A percentile compares a stretch with the other conserved stretches of the same genome.
These are phyloP conservation scores for Cydia strobilella DNA, from an alignment of 1,140 invertebrate species.

Conservation along the genomic window DNA sequence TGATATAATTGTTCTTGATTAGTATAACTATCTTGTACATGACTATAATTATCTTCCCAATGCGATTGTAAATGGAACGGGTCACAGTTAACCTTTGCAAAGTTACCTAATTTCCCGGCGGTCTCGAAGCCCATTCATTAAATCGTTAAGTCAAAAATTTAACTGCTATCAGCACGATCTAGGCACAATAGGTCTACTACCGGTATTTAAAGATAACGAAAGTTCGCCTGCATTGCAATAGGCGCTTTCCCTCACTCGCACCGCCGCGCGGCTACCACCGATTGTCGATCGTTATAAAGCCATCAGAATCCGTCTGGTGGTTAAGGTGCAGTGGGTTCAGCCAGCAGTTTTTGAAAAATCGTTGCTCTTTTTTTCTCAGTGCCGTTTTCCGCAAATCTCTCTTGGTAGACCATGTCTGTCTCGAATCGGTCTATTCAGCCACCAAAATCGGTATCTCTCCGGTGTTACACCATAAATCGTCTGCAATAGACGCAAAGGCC, in stretches of 20 bases:
- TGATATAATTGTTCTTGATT: not conserved
- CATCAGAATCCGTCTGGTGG: not conserved
- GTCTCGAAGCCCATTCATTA: slow-evolving; percentile 13
- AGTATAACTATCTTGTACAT: not conserved
- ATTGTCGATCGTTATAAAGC: slow-evolving; percentile 26
- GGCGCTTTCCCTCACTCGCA: slow-evolving; percentile 58
- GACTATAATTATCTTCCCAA: not conserved
- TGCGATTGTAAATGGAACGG: not conserved
- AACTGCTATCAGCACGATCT: slow-evolving; percentile 31
- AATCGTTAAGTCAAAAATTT: slow-evolving; percentile 25
- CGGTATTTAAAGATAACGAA: slow-evolving; percentile 59
- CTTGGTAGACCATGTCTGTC: no score
- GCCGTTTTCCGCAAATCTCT: no score
- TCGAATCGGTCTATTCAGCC: no score
- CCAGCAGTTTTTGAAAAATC: no score
- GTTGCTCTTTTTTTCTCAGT: no score
- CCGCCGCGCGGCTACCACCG: not conserved
- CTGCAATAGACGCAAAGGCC: no score
- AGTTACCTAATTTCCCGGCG: slow-evolving; percentile 31
- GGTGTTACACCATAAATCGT: no score
- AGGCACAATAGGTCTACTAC: slow-evolving; percentile 47
- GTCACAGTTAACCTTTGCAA: slow-evolving; percentile 15
- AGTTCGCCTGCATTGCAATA: slow-evolving; percentile 56
- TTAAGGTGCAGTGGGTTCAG: no score
- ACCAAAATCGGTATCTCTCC: no score